Conservation (phyloP, 1,140 invertebrate genomes). For the Drosophila orosa region DNA sequence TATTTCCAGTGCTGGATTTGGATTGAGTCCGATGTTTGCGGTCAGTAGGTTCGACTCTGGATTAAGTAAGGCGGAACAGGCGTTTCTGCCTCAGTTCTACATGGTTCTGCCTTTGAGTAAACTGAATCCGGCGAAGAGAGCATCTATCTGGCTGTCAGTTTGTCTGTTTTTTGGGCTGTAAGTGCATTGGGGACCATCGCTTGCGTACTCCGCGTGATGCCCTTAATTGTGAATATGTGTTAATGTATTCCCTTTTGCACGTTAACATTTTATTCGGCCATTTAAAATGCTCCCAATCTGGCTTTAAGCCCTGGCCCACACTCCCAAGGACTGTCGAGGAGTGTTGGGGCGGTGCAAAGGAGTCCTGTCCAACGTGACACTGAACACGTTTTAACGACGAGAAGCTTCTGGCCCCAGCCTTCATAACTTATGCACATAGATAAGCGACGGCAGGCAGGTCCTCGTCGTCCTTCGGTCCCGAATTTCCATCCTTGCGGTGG, state of each 20-base stretch:
- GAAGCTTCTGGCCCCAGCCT: constrained; percentile 46
- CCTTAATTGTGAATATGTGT: constrained; percentile 81
- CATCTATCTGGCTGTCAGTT: constrained; percentile 20
- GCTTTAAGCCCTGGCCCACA: constrained; percentile 12
- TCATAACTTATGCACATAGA: constrained; percentile 83
- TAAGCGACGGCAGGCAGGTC: constrained; percentile 56
- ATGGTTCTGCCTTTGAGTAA: constrained; percentile 18
- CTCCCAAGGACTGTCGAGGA: constrained; percentile 1
- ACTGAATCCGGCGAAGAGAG: constrained; percentile 18
- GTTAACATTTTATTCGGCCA: constrained; percentile 76
- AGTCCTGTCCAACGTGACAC: constrained; percentile 62
- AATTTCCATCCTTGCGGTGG: constrained; percentile 33
- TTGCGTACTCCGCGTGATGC: constrained; percentile 28
- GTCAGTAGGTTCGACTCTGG: constrained; percentile 56
- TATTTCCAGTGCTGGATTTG: constrained; percentile 3
- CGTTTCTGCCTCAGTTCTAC: constrained; percentile 49
- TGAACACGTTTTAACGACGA: constrained; percentile 74
- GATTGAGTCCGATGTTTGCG: constrained; percentile 40
- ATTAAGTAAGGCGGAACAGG: constrained; percentile 50
- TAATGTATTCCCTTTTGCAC: constrained; percentile 79
- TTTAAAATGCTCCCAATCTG: constrained; percentile 63
- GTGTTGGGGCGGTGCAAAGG: background rate
- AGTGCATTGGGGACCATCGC: constrained; percentile 65
- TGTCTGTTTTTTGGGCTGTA: constrained; percentile 21
- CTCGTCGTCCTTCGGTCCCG: constrained; percentile 9